Conservation (phyloP, 2,888 invertebrate species). For the Congeria kusceri region DNA sequence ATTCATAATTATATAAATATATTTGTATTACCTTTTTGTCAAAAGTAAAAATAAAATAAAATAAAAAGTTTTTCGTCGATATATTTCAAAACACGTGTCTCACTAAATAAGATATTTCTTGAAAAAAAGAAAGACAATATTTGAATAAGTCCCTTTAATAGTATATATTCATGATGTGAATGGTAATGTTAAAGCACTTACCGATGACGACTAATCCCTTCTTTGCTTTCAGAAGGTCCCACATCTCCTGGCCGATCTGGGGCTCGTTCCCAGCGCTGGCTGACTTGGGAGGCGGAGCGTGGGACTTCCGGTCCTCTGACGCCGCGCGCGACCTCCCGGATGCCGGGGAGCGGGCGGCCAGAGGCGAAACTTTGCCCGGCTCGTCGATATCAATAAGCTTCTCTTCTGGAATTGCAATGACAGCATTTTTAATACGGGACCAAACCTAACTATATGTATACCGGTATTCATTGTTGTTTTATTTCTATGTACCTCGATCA, state of each 20-base stretch:
- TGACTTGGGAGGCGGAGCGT: constrained; percentile 60
- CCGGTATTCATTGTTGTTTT: too few species aligned
- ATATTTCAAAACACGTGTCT: too few species aligned
- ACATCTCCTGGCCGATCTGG: constrained; percentile 74
- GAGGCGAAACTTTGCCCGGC: constrained; percentile 29
- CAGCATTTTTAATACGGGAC: background rate
- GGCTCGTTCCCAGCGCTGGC: constrained; percentile 56
- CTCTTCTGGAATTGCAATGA: constrained; percentile 49
- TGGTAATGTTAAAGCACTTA: constrained; percentile 7
- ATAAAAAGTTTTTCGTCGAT: too few species aligned
- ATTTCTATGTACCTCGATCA: too few species aligned
- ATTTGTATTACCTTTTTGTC: too few species aligned
- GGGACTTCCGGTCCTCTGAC: constrained; percentile 56
- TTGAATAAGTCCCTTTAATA: too few species aligned
- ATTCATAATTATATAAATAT: too few species aligned
- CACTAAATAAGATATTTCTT: too few species aligned
- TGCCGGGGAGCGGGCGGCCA: constrained; percentile 61
- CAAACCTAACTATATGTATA: background rate
- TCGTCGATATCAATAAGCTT: constrained; percentile 69
- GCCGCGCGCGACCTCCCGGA: constrained; percentile 62
- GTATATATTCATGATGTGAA: too few species aligned
- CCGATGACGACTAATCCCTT: constrained; percentile 81
- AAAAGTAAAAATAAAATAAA: too few species aligned
- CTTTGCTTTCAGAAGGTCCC: constrained; percentile 74
- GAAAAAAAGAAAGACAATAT: too few species aligned